Conservation (phyloP, 30 jellyfish, hydroid and myxozoan species). For the Nemopilema nomurai region DNA sequence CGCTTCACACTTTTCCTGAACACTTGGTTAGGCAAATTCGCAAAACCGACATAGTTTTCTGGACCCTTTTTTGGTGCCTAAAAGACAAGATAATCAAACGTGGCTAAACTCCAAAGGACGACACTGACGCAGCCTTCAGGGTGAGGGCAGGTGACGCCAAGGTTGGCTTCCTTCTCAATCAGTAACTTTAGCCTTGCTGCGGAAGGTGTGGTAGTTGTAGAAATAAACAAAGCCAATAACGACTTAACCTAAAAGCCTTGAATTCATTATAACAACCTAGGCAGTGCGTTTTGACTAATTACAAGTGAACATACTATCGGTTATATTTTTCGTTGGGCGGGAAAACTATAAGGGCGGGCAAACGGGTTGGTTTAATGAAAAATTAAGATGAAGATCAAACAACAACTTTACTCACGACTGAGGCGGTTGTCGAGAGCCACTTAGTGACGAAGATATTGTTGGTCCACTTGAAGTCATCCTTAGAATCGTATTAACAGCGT, state of each 20-base stretch:
- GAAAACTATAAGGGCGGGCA: constrained; percentile 20
- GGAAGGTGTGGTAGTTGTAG: background rate
- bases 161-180: background rate
- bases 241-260: background rate
- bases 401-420: constrained; percentile 60
- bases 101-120: background rate
- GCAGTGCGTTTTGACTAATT: background rate
- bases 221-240: no score
- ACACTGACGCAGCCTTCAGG: background rate
- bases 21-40: constrained; percentile 95
- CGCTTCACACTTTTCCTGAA: constrained; percentile 92
- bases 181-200: background rate
- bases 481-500: background rate
- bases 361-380: background rate
- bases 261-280: background rate
- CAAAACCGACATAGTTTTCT: constrained; percentile 96
- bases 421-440: constrained; percentile 70
- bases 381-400: background rate
- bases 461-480: constrained; percentile 66
- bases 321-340: constrained; percentile 8
- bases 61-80: constrained; percentile 93
- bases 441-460: constrained; percentile 49
- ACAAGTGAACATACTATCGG: background rate
- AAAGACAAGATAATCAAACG: constrained; percentile 9
- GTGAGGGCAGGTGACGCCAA: background rate